Percentiles rank a stretch among this genome's conserved stretches.
Conservation (phyloP, 2,888 invertebrate genomes). For the Tolmerus cingulatus region DNA sequence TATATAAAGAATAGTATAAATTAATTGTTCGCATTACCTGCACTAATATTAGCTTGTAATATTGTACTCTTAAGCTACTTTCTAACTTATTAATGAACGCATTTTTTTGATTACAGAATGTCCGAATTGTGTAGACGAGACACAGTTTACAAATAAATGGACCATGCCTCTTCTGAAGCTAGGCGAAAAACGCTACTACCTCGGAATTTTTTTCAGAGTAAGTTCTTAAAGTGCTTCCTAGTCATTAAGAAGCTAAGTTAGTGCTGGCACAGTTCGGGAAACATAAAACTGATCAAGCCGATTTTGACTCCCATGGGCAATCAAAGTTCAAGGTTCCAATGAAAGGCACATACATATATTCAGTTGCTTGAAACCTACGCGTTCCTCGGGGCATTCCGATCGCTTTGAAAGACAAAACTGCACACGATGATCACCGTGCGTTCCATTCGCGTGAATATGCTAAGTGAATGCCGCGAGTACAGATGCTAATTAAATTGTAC, state of each 20-base stretch:
- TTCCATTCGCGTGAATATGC: neutral
- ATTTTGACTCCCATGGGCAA: neutral
- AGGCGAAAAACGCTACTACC: slow-evolving; percentile 87
- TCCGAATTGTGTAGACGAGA: slow-evolving; percentile 81
- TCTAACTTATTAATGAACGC: neutral
- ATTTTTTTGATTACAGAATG: slow-evolving; percentile 70
- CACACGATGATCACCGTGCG: neutral
- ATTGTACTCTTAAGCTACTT: neutral
- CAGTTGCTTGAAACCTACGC: neutral
- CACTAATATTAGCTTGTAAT: neutral
- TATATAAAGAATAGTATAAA: neutral
- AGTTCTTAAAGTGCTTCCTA: slow-evolving; percentile 52
- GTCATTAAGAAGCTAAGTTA: neutral
- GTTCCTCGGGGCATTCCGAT: neutral
- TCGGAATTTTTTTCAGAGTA: slow-evolving; percentile 95
- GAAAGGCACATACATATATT: neutral
- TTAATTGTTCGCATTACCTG: neutral
- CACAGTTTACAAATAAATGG: slow-evolving; percentile 79
- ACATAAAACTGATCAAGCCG: neutral
- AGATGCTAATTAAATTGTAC: neutral
- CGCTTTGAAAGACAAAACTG: neutral
- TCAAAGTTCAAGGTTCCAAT: neutral
- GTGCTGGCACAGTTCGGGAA: neutral
- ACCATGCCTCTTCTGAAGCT: slow-evolving; percentile 89
- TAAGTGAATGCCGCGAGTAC: neutral